Evolutionary conservation across 2,113 vertebrate genomes (phyloP), one percentile per base, ranked within the genome.

Genomic region (Peromyscus maniculatus): DNA sequence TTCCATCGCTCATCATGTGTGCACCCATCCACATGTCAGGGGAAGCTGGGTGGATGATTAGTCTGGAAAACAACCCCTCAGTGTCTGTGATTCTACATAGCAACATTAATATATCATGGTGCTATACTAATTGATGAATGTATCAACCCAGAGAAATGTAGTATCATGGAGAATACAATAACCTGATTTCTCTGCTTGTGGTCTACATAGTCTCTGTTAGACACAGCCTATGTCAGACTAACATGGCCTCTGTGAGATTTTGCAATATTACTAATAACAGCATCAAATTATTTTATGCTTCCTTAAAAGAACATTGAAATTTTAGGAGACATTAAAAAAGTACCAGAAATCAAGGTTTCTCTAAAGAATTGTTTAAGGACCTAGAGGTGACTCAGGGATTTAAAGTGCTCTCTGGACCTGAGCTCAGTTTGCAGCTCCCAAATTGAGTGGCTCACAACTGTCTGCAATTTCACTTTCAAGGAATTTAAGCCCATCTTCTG

Each of bases 91-190:
- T 66, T 89, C 24, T 21, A 21, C 72, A 26, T 82, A 36, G 64
- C 79, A 94, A 39, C 24, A 75, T 87, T 57, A 64, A 90, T 91
- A 77, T 43, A 69, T 4, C 36, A 89, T 1, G 39, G 17, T 24
- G 55, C 59, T 93, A 49, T 78, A 87, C 82, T 88, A 79, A 95
- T 17, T 77, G 74, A 74, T 89, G 84, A 74, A 75, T n/a, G 24
- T 5, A 67, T 79, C 74, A 87, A 93, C 75, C 77, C 74, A n/a
- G 83, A 89, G 59, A 87, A 93, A 93, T 52, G 22, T 55, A 43
- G 82, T 36, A 22, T 62, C 4, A 28, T 4, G 13, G 46, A 64
- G 66, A 90, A 66, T 55, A 74, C 77, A 77, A 80, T 59, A 2
- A 33, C 19, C 33, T 92, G n/a, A 39, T 46, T 13, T 17, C 46